A percentile compares a stretch with the other conserved stretches of the same genome.
phyloP scores from a whole-genome alignment of 2,888 invertebrate genomes.

The Habroteleia sp. region DNA sequence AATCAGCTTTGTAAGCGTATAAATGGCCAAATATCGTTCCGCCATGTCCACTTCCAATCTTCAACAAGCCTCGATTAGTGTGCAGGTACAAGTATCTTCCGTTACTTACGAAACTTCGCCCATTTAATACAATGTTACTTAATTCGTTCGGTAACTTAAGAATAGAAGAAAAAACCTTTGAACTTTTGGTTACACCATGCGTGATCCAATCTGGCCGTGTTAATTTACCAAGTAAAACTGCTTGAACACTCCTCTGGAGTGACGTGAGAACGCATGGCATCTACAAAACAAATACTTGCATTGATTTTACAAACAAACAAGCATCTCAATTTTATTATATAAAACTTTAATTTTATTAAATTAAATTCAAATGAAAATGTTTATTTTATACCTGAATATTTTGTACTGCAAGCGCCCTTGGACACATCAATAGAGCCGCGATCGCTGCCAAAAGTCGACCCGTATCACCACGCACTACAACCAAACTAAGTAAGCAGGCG shows the following conservation, averaged over 20 bases:
- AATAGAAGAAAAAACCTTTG: constrained; percentile 87
- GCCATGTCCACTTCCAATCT: constrained; percentile 97
- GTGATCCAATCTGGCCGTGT: constrained; percentile 93
- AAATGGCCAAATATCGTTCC: constrained; percentile 96
- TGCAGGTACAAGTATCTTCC: constrained; percentile 95
- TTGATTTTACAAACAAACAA: no score
- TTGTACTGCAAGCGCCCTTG: constrained; percentile 88
- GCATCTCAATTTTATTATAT: no score
- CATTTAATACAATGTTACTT: constrained; percentile 81
- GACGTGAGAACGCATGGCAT: constrained; percentile 92
- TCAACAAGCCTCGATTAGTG: constrained; percentile 91
- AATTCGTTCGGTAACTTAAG: constrained; percentile 82
- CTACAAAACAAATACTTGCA: constrained; percentile 78
- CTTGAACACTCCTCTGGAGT: constrained; percentile 93
- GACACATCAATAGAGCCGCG: constrained; percentile 93
- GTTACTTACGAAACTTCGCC: constrained; percentile 90
- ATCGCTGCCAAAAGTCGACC: constrained; percentile 93
- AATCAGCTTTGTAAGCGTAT: constrained; percentile 91
- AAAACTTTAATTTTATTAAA: no score
- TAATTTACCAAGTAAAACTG: constrained; percentile 91
- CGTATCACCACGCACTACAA: constrained; percentile 96
- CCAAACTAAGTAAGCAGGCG: constrained; percentile 94
- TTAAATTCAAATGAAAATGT: constrained; percentile 6
- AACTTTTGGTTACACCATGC: constrained; percentile 91
- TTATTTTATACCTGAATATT: constrained; percentile 84